Evolutionary conservation across 2,113 vertebrate species (phyloP), one percentile per base, ranked within the genome.

Genomic region (Lota lota): DNA sequence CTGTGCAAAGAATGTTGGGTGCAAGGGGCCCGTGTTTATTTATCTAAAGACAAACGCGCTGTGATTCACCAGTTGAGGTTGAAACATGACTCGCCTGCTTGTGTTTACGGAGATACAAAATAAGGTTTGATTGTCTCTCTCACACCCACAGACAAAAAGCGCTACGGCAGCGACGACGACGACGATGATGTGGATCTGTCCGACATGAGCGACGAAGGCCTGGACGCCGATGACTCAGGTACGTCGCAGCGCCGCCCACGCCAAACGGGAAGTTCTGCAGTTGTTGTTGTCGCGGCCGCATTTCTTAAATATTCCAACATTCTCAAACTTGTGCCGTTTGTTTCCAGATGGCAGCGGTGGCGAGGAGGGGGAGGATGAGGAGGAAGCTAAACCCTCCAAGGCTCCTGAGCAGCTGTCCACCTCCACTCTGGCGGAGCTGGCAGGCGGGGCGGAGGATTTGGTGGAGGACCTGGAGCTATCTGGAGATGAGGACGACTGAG

Each of bases 401-500:
- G 71, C 77, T 64, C 88, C 86, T 65, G 83, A 89, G 82, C 87
- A 89, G 61, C 51, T 94, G 78, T 87, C 91, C 0, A 90, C 78
- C 0, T 63, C 88, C 0, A 94, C 95, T 83, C 91, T 98, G 22
- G 72, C 92, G 50, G 89, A 79, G 70, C 90, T 99, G 72, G 94
- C 95, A 0, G 90, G 86, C 73, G 97, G 97, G 20, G 93, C 86
- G 0, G 93, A 94, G 22, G 97, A 99, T n/a, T 0, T 94, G 3
- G 91, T 99, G 67, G 92, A 96, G 83, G 97, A 98, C 73, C 88
- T 98, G 54, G 81, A 92, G 66, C 85, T 98, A 57, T 99, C 96
- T 0, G 95, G 97, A 0, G 94, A 97, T 0, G 91, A 91, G 15
- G 91, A 91, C 51, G 84, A 95, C 64, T 93, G 86, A 91, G 64